A percentile compares a stretch with the other conserved stretches of the same genome.
Evolutionary conservation across 2,888 invertebrate species (phyloP).

Genomic region (Caenorhabditis wallacei): DNA sequence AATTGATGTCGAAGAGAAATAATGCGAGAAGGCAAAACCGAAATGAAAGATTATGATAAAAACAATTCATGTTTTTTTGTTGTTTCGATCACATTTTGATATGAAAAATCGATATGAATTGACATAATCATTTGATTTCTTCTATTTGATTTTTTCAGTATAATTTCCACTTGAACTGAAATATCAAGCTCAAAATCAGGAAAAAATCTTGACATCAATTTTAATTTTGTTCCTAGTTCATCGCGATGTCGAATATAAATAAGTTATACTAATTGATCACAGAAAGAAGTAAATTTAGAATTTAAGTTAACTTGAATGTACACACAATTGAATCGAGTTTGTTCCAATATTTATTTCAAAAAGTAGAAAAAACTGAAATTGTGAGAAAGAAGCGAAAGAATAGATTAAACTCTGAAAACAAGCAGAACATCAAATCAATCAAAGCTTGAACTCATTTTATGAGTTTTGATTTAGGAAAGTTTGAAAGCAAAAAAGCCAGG

Average conservation of each 20-base stretch:
- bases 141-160: too few species aligned
- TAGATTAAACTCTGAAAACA: constrained; percentile 20
- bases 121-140: too few species aligned
- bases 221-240: too few species aligned
- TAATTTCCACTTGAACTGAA: too few species aligned
- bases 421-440: constrained; percentile 3
- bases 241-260: too few species aligned
- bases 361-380: constrained; percentile 27
- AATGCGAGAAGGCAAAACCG: not conserved
- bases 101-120: too few species aligned
- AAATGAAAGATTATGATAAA: not conserved
- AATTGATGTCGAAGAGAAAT: constrained; percentile 1
- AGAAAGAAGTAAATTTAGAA: constrained; percentile 14
- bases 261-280: too few species aligned
- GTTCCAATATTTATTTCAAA: constrained; percentile 36
- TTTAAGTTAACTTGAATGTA: not conserved
- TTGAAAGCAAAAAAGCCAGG: constrained; percentile 8
- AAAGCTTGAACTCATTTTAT: constrained; percentile 21
- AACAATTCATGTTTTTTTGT: not conserved
- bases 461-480: constrained; percentile 8
- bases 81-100: too few species aligned
- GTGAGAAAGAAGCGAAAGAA: constrained; percentile 23
- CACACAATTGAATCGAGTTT: not conserved
- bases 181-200: too few species aligned
- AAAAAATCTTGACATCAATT: too few species aligned